phyloP scores from a whole-genome alignment of 2,113 vertebrate species.

The Falco punctatus region DNA sequence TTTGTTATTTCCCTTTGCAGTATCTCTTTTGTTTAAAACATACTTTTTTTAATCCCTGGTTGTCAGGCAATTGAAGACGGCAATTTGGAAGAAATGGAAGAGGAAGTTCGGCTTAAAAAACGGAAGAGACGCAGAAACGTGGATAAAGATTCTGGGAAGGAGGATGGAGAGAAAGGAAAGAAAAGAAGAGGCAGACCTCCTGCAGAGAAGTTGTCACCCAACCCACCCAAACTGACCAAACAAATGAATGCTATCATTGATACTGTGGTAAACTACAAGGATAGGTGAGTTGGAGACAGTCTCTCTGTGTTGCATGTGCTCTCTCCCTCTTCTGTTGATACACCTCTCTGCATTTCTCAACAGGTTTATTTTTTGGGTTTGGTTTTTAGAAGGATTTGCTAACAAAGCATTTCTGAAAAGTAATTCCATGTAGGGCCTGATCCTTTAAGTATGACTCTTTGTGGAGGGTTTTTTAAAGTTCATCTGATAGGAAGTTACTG shows the following conservation, averaged over 20 bases:
- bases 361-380: neutral
- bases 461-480: neutral
- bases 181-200: slow-evolving; percentile 95
- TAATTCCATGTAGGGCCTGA: neutral
- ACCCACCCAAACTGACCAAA: slow-evolving; percentile 93
- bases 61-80: slow-evolving; percentile 95
- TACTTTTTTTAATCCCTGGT: neutral
- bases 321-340: neutral
- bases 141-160: slow-evolving; percentile 89
- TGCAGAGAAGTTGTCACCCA: slow-evolving; percentile 93
- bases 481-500: neutral
- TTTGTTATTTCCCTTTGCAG: neutral
- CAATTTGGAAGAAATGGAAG: slow-evolving; percentile 98
- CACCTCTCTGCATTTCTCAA: fast-evolving
- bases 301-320: neutral
- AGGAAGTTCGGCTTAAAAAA: slow-evolving; percentile 96
- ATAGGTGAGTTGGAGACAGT: slow-evolving; percentile 77
- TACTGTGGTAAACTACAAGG: slow-evolving; percentile 97
- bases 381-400: neutral
- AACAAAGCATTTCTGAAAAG: neutral
- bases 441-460: neutral
- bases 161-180: slow-evolving; percentile 88
- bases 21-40: neutral
- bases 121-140: slow-evolving; percentile 91
- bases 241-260: slow-evolving; percentile 97